Evolutionary conservation across 2,797 vertebrate species (phyloP).

Genomic region (Lithobates sylvaticus): DNA sequence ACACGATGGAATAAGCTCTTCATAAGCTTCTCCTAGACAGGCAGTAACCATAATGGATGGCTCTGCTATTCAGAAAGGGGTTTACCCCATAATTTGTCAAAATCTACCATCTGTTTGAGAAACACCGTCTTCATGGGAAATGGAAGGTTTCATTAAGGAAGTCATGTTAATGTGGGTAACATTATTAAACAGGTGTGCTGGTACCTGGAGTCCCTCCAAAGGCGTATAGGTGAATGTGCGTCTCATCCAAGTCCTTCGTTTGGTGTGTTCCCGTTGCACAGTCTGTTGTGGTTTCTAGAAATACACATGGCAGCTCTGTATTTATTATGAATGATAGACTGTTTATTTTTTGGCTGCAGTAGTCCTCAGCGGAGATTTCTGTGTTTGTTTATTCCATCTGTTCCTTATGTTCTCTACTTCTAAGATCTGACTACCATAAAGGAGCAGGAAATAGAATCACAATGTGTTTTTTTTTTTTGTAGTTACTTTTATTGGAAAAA

Average conservation of each 20-base stretch:
- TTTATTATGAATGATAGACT: conserved; percentile 8
- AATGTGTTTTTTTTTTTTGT: no score
- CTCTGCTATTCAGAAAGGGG: not conserved
- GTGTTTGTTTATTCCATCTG: conserved; percentile 23
- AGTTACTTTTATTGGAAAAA: no score
- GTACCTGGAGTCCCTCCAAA: not conserved
- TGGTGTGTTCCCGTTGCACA: not conserved
- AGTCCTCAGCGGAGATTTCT: conserved; percentile 3
- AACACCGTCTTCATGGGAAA: not conserved
- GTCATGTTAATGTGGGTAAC: not conserved
- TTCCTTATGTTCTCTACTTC: conserved; percentile 8
- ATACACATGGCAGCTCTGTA: not conserved
- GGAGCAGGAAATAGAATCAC: no score
- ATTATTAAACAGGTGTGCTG: not conserved
- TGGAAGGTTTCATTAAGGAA: not conserved
- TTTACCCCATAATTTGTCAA: not conserved
- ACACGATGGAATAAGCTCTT: no score
- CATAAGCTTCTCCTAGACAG: no score
- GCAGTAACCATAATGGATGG: no score
- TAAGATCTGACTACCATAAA: no score
- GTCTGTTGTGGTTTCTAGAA: not conserved
- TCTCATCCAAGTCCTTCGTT: not conserved
- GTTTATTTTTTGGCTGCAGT: conserved; percentile 12
- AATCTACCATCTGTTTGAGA: not conserved
- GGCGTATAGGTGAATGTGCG: not conserved